These are phyloP conservation scores for Agelaius tricolor DNA, from an alignment of 2,113 vertebrate genomes.

Conservation along the genomic window DNA sequence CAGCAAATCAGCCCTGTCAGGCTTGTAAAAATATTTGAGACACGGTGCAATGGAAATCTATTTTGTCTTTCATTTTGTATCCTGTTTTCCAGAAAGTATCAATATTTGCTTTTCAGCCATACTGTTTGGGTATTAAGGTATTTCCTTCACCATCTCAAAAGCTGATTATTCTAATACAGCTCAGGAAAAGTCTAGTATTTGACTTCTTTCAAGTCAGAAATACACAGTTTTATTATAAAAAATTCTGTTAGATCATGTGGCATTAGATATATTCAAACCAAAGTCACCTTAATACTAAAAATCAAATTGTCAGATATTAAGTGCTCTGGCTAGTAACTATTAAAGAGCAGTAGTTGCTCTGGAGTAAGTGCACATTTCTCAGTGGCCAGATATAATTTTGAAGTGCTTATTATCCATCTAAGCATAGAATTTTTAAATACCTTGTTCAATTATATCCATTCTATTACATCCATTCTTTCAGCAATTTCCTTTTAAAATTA, in stretches of 20 bases:
- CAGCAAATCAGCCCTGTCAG: not conserved
- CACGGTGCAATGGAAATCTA: not conserved
- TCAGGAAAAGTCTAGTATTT: conserved; percentile 37
- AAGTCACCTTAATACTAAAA: conserved; percentile 81
- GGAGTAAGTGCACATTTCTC: conserved; percentile 61
- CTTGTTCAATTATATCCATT: conserved; percentile 71
- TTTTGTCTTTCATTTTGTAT: conserved; percentile 30
- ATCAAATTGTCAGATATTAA: conserved; percentile 56
- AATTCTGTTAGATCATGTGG: conserved; percentile 30
- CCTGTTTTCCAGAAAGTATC: not conserved
- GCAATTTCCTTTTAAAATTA: conserved; percentile 79
- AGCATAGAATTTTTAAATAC: conserved; percentile 78
- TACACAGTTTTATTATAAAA: not conserved
- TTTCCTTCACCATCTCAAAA: conserved; percentile 38
- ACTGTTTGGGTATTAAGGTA: conserved; percentile 28
- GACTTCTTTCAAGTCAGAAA: conserved; percentile 24
- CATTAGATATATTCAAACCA: conserved; percentile 51
- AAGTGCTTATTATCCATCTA: conserved; percentile 71
- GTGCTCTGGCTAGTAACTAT: conserved; percentile 60
- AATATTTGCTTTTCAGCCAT: conserved; percentile 44
- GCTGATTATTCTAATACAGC: conserved; percentile 64
- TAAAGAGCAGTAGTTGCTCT: conserved; percentile 60
- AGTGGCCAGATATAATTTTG: conserved; percentile 66
- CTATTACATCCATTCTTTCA: conserved; percentile 72
- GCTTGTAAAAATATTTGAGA: conserved; percentile 1